These are phyloP conservation scores for Sphenopsis melanotis DNA, from an alignment of 2,797 vertebrate species.

Conservation along the genomic window DNA sequence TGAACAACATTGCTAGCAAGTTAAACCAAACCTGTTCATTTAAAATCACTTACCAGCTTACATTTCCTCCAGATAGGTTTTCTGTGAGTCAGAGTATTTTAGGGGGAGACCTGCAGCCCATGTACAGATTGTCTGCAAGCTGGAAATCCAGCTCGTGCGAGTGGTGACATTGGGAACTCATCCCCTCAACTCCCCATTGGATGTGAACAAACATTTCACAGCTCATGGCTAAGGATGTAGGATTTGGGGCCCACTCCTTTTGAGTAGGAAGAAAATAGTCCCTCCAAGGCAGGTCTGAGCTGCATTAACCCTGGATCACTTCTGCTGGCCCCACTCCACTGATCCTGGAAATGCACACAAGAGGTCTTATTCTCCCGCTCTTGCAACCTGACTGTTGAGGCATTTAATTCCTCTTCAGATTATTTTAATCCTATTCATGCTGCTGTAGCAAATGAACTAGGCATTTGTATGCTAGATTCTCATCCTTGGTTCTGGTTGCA, in stretches of 20 bases:
- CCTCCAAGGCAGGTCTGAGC: constrained; percentile 16
- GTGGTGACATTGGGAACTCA: not conserved
- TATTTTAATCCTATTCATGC: constrained; percentile 54
- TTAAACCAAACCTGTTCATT: not conserved
- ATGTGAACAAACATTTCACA: not conserved
- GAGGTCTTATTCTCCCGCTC: constrained; percentile 12
- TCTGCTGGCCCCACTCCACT: constrained; percentile 35
- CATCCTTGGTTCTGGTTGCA: not conserved
- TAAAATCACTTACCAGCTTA: not conserved
- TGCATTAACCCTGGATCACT: constrained; percentile 39
- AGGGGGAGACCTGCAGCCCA: not conserved
- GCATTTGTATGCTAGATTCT: constrained; percentile 44
- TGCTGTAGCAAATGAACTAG: constrained; percentile 6
- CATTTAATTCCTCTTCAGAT: constrained; percentile 52
- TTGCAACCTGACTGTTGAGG: constrained; percentile 28
- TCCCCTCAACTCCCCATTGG: not conserved
- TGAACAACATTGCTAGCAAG: not conserved
- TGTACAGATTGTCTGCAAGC: not conserved
- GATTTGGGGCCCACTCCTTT: not conserved
- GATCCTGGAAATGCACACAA: constrained; percentile 14
- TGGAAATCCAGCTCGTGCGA: not conserved
- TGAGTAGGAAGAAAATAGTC: not conserved
- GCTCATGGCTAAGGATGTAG: not conserved
- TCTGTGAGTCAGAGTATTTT: not conserved
- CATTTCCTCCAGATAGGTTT: not conserved